Conservation (phyloP, 2,113 vertebrate species). For the Brachypodius melanocephalos region DNA sequence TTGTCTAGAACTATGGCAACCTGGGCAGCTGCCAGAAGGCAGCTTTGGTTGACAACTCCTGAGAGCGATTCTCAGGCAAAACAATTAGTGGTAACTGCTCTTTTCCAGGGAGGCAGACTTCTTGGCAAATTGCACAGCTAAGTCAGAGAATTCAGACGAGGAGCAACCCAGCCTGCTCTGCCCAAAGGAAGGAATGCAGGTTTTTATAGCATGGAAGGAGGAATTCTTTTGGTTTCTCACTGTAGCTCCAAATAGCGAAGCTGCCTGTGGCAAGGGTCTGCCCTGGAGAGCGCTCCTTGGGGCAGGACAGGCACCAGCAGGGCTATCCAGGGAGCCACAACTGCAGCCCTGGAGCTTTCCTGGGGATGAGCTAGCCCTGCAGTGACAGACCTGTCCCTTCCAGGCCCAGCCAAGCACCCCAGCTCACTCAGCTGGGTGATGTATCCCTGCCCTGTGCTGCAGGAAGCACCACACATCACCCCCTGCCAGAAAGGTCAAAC, state of each 20-base stretch:
- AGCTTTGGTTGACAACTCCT: constrained; percentile 46
- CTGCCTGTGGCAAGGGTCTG: background rate
- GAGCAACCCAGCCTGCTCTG: constrained; percentile 9
- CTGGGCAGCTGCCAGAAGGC: constrained; percentile 54
- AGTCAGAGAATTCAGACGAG: constrained; percentile 37
- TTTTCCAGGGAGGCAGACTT: constrained; percentile 54
- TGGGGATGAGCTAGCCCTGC: background rate
- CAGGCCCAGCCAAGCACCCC: background rate
- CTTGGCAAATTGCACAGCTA: constrained; percentile 30
- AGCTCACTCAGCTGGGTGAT: rapidly evolving
- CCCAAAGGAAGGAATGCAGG: constrained; percentile 48
- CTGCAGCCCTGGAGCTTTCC: background rate
- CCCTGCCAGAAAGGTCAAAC: background rate
- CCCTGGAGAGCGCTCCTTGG: background rate
- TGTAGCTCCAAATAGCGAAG: background rate
- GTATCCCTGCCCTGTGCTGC: rapidly evolving
- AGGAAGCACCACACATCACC: background rate
- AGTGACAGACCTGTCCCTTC: background rate
- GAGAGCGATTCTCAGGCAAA: constrained; percentile 55
- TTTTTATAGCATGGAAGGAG: constrained; percentile 19
- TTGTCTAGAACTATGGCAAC: constrained; percentile 61
- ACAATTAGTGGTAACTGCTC: constrained; percentile 51
- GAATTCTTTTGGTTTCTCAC: constrained; percentile 24
- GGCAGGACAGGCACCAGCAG: background rate
- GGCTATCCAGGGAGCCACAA: background rate